phyloP scores from a whole-genome alignment of 2,888 invertebrate species.

The Romanomermis culicivorax region DNA sequence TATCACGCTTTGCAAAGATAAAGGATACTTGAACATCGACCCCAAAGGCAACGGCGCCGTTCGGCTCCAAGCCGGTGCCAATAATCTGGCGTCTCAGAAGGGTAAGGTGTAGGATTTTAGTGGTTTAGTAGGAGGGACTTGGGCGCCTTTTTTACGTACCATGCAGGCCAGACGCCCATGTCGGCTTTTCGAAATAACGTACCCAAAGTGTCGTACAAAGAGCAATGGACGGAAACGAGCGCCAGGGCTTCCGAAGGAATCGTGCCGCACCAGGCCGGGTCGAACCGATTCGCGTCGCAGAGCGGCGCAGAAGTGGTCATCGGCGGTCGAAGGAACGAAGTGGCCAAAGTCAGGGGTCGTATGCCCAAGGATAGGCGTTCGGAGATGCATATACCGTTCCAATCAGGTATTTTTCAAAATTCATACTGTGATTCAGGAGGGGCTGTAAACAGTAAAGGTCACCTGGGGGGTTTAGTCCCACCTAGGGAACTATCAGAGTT shows the following conservation, averaged over 20 bases:
- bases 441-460: too few relatives aligned
- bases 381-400: constrained; percentile 26
- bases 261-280: constrained; percentile 15
- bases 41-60: constrained; percentile 21
- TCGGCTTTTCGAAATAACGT: constrained; percentile 15
- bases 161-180: constrained; percentile 17
- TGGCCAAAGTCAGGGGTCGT: constrained; percentile 16
- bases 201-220: constrained; percentile 4
- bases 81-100: constrained; percentile 7
- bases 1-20: constrained; percentile 13
- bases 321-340: constrained; percentile 4
- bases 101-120: background rate
- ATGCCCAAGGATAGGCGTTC: constrained; percentile 15
- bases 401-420: constrained; percentile 15
- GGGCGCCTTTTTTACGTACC: background rate
- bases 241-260: constrained; percentile 27
- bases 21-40: constrained; percentile 22
- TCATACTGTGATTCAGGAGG: background rate
- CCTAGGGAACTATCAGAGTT: too few relatives aligned
- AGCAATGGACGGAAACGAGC: constrained; percentile 1
- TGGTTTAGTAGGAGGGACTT: background rate
- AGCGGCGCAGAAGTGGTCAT: constrained; percentile 7
- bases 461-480: too few relatives aligned
- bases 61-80: constrained; percentile 7
- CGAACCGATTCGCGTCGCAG: constrained; percentile 6